A percentile compares a stretch with the other conserved stretches of the same genome.
Conservation (phyloP, 2,113 vertebrate genomes). For the Galeopterus variegatus region DNA sequence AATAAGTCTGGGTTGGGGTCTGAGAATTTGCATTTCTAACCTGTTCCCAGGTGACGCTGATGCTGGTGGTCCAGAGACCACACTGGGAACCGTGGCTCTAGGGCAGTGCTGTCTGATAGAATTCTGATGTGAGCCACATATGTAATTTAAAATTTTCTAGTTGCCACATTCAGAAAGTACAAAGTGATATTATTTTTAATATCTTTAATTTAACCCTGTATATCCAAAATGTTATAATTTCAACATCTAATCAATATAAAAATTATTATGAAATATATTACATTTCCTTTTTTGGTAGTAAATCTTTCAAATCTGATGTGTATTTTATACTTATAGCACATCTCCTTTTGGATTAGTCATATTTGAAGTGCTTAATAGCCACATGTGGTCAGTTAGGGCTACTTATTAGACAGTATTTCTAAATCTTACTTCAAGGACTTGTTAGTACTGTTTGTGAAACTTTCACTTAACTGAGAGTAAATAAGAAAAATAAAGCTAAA, state of each 20-base stretch:
- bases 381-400: neutral
- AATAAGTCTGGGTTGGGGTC: neutral
- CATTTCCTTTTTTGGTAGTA: neutral
- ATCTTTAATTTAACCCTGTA: neutral
- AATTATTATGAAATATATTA: neutral
- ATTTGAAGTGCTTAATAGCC: neutral
- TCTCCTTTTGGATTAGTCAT: neutral
- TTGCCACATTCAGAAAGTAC: neutral
- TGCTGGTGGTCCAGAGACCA: neutral
- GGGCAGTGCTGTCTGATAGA: neutral
- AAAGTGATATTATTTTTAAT: conserved; percentile 8
- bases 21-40: neutral
- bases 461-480: conserved; percentile 28
- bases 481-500: neutral
- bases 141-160: neutral
- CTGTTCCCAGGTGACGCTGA: neutral
- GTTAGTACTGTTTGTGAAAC: conserved; percentile 3
- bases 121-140: neutral
- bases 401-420: neutral
- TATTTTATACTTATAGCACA: neutral
- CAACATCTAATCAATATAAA: neutral
- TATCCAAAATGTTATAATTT: conserved; percentile 43
- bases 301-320: neutral
- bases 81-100: neutral
- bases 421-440: neutral